Evolutionary conservation across 2,113 vertebrate species (phyloP).

Genomic region (Typhlomys cinereus): DNA sequence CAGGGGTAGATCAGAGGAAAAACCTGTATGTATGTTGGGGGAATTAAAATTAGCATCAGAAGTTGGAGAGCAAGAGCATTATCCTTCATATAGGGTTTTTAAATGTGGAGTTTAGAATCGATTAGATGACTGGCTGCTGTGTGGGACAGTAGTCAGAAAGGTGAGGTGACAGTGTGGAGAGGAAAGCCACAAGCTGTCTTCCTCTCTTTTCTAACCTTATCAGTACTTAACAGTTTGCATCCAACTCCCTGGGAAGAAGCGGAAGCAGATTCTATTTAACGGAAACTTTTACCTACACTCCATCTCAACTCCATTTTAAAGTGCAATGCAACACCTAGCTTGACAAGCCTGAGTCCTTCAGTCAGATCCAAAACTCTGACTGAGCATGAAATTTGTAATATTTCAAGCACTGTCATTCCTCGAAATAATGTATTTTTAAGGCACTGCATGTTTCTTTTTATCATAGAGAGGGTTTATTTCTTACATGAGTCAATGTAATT

Average conservation of each 20-base stretch:
- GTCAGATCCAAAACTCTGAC: not conserved
- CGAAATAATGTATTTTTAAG: not conserved
- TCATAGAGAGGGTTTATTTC: not conserved
- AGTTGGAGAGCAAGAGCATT: not conserved
- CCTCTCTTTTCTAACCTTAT: not conserved
- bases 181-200: not conserved
- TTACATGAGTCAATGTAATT: not conserved
- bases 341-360: slow-evolving; percentile 5
- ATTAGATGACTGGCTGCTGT: not conserved
- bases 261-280: not conserved
- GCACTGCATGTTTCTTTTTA: not conserved
- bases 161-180: not conserved
- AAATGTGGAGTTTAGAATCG: not conserved
- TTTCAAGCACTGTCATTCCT: not conserved
- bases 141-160: not conserved
- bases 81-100: not conserved
- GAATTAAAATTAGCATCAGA: not conserved
- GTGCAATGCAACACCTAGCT: not conserved
- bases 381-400: not conserved
- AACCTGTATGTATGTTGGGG: not conserved
- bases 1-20: not conserved
- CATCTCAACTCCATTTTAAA: slow-evolving; percentile 1
- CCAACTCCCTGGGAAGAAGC: not conserved
- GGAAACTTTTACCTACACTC: not conserved
- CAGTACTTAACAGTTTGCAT: not conserved